A percentile compares a stretch with the other conserved stretches of the same genome.
Conservation (phyloP, 2,888 invertebrate genomes). For the Anthrax anthrax region DNA sequence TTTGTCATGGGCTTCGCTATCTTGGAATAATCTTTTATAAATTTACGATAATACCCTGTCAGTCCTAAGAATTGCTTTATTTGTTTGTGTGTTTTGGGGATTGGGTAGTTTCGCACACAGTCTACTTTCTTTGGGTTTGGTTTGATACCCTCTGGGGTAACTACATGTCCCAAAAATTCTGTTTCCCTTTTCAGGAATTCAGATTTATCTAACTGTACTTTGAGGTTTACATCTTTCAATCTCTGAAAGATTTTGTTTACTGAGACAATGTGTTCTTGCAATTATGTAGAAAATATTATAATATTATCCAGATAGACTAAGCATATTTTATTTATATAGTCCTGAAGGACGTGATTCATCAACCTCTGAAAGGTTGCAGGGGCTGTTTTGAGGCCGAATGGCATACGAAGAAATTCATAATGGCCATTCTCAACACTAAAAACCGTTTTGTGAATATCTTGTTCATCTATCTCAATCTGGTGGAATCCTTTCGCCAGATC, state of each 20-base stretch:
- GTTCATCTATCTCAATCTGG: slow-evolving; percentile 10
- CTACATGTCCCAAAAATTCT: slow-evolving; percentile 17
- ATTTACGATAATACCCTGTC: slow-evolving; percentile 10
- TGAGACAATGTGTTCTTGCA: slow-evolving; percentile 11
- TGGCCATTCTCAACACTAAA: slow-evolving; percentile 10
- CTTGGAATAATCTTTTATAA: slow-evolving; percentile 25
- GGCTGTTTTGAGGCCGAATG: slow-evolving; percentile 17
- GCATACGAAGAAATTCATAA: slow-evolving; percentile 17
- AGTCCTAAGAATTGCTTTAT: slow-evolving; percentile 10
- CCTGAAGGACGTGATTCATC: slow-evolving; percentile 25
- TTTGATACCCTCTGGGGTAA: slow-evolving; percentile 14
- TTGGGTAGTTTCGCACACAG: slow-evolving; percentile 10
- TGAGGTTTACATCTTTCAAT: slow-evolving; percentile 8
- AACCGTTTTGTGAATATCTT: slow-evolving; percentile 12
- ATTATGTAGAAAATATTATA: slow-evolving; percentile 12
- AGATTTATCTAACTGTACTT: slow-evolving; percentile 13
- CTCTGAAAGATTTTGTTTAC: slow-evolving; percentile 10
- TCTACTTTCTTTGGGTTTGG: slow-evolving; percentile 14
- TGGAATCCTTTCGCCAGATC: slow-evolving; percentile 12
- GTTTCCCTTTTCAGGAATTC: slow-evolving; percentile 13
- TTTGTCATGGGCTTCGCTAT: slow-evolving; percentile 1
- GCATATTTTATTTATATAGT: slow-evolving; percentile 15
- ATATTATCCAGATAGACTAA: slow-evolving; percentile 17
- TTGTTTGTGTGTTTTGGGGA: slow-evolving; percentile 12
- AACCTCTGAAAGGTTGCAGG: slow-evolving; percentile 28